Percentiles rank a stretch among this genome's conserved stretches.
Evolutionary conservation across 2,113 vertebrate genomes (phyloP).

Genomic region (Petaurus breviceps): DNA sequence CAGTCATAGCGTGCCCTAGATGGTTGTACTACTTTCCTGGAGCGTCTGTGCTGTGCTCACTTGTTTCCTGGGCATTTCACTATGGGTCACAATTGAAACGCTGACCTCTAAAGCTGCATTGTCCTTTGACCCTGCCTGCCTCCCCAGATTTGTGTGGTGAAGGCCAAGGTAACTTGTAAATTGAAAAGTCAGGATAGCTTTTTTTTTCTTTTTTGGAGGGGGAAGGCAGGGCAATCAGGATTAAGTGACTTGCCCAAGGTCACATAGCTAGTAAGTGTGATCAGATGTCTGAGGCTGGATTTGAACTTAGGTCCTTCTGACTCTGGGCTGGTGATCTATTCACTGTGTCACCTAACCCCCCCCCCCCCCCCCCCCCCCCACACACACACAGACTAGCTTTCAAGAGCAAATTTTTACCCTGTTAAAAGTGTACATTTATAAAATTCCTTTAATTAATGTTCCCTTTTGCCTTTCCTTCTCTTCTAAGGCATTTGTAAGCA

Average conservation of each 20-base stretch:
- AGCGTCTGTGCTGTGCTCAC: not conserved
- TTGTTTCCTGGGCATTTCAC: not conserved
- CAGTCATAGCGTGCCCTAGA: slow-evolving; percentile 23
- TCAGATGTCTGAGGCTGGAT: too few species aligned
- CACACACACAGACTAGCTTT: too few species aligned
- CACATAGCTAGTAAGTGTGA: too few species aligned
- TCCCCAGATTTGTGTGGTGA: not conserved
- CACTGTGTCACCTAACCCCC: too few species aligned
- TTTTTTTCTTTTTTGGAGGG: not conserved
- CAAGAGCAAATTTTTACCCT: not conserved
- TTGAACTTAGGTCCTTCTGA: too few species aligned
- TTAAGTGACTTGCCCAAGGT: too few species aligned
- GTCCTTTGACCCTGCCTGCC: not conserved
- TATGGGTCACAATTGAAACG: not conserved
- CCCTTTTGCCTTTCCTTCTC: not conserved
- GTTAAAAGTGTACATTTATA: not conserved
- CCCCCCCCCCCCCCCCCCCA: too few species aligned
- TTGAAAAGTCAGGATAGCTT: not conserved
- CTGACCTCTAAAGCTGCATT: not conserved
- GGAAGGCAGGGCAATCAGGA: too few species aligned
- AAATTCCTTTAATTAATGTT: not conserved
- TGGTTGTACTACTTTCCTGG: not conserved
- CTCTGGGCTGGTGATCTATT: too few species aligned
- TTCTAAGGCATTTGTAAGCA: not conserved
- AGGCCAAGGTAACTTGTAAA: not conserved